Percentiles rank a stretch among this genome's conserved stretches.
Conservation (phyloP, 2,888 invertebrate genomes). For the Caradrina kadenii region DNA sequence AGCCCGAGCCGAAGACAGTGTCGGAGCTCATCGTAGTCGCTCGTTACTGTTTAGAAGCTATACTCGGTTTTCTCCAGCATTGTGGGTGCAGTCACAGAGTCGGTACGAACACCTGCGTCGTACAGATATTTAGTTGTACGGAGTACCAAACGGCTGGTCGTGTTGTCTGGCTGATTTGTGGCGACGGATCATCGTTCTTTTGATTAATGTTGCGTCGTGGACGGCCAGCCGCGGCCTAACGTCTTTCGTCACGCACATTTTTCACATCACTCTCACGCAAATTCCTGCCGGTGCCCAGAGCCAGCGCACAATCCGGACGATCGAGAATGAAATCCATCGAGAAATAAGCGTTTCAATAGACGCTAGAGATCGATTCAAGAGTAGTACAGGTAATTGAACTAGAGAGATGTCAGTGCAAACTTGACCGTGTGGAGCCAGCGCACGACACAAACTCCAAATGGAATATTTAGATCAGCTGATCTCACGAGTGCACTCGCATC, state of each 20-base stretch:
- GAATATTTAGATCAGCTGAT: slow-evolving; percentile 66
- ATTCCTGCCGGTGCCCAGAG: slow-evolving; percentile 38
- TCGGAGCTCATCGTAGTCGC: slow-evolving; percentile 15
- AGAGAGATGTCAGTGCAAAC: slow-evolving; percentile 39
- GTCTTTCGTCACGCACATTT: slow-evolving; percentile 60
- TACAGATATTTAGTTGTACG: slow-evolving; percentile 33
- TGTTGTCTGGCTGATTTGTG: slow-evolving; percentile 49
- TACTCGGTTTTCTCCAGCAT: slow-evolving; percentile 18
- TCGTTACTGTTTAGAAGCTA: slow-evolving; percentile 13
- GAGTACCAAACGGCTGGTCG: slow-evolving; percentile 30
- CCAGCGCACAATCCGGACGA: slow-evolving; percentile 11
- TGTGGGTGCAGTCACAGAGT: slow-evolving; percentile 13
- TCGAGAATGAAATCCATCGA: slow-evolving; percentile 13
- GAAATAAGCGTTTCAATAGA: slow-evolving; percentile 19
- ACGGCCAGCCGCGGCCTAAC: slow-evolving; percentile 45
- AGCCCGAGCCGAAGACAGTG: slow-evolving; percentile 15
- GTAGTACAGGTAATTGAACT: slow-evolving; percentile 30
- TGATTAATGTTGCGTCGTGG: slow-evolving; percentile 53
- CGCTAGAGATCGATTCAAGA: slow-evolving; percentile 27
- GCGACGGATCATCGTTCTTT: slow-evolving; percentile 50
- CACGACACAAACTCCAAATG: slow-evolving; percentile 58
- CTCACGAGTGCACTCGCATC: slow-evolving; percentile 58
- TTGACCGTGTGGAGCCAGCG: slow-evolving; percentile 50
- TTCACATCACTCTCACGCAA: slow-evolving; percentile 60
- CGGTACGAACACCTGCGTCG: slow-evolving; percentile 6